Evolutionary conservation across 2,113 vertebrate genomes (phyloP).

Genomic region (Rhegmatorhina hoffmannsi): DNA sequence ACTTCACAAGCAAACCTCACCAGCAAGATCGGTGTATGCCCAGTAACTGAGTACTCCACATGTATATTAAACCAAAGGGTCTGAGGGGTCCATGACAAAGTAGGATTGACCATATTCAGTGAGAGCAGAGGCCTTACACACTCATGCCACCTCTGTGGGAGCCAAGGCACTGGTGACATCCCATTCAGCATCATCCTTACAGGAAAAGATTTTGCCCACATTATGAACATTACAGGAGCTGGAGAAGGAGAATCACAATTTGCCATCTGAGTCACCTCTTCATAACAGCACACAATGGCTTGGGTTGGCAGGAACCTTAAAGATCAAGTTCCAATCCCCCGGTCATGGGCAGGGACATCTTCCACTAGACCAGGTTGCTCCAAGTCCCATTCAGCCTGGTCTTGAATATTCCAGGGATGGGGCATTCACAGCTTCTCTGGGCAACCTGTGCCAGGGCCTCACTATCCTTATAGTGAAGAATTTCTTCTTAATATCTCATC

Average conservation of each 20-base stretch:
- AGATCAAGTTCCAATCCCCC: not conserved
- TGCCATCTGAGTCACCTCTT: not conserved
- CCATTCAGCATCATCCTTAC: not conserved
- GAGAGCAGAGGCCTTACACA: not conserved
- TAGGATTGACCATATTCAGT: not conserved
- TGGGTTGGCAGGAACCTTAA: not conserved
- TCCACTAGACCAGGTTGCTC: not conserved
- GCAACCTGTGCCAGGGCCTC: not conserved
- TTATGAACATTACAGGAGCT: not conserved
- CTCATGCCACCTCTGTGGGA: not conserved
- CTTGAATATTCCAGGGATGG: not conserved
- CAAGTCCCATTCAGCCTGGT: not conserved
- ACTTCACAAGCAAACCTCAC: not conserved
- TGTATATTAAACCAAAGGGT: not conserved
- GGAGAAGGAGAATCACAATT: not conserved
- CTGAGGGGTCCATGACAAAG: not conserved
- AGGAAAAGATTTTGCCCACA: not conserved
- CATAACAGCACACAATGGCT: not conserved
- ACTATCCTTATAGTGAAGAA: not conserved
- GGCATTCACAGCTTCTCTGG: not conserved
- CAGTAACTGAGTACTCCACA: not conserved
- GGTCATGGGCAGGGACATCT: not conserved
- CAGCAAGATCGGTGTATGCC: fast-evolving
- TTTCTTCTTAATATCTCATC: not conserved
- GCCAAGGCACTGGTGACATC: too few relatives aligned